A percentile compares a stretch with the other conserved stretches of the same genome.
Conservation (phyloP, 1,140 invertebrate species). For the Sinonovacula constricta region DNA sequence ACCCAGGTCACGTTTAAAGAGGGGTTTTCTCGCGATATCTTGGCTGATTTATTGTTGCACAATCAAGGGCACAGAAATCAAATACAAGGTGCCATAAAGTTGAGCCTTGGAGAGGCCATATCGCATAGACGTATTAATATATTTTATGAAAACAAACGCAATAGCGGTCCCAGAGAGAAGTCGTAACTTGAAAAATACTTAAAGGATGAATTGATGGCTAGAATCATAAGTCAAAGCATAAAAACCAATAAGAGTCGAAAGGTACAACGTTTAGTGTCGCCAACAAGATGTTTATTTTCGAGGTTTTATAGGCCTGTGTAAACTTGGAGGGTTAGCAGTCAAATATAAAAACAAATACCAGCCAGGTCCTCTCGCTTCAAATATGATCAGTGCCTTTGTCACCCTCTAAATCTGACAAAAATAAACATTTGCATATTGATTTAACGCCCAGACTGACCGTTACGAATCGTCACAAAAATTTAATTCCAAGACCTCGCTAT, state of each 20-base stretch:
- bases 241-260: background rate
- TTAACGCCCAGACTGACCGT: slow-evolving; percentile 7
- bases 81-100: slow-evolving; percentile 12
- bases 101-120: slow-evolving; percentile 9
- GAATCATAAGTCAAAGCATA: background rate
- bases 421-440: slow-evolving; percentile 54
- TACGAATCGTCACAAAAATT: slow-evolving; percentile 35
- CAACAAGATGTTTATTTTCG: slow-evolving; percentile 44
- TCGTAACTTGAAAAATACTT: slow-evolving; percentile 15
- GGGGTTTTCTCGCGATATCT: background rate
- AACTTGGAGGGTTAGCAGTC: slow-evolving; percentile 44
- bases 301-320: slow-evolving; percentile 48
- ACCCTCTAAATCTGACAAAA: slow-evolving; percentile 34
- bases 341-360: slow-evolving; percentile 55
- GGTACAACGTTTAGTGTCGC: slow-evolving; percentile 1
- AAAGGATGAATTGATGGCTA: slow-evolving; percentile 23
- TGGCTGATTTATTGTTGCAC: slow-evolving; percentile 15
- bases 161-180: slow-evolving; percentile 10
- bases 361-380: slow-evolving; percentile 19
- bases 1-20: too few relatives aligned
- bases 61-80: slow-evolving; percentile 23
- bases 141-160: slow-evolving; percentile 41
- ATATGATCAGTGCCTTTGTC: slow-evolving; percentile 46
- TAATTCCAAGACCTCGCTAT: slow-evolving; percentile 39
- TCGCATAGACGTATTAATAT: slow-evolving; percentile 51